phyloP scores from a whole-genome alignment of 2,113 vertebrate species.

The Argyrosomus japonicus region DNA sequence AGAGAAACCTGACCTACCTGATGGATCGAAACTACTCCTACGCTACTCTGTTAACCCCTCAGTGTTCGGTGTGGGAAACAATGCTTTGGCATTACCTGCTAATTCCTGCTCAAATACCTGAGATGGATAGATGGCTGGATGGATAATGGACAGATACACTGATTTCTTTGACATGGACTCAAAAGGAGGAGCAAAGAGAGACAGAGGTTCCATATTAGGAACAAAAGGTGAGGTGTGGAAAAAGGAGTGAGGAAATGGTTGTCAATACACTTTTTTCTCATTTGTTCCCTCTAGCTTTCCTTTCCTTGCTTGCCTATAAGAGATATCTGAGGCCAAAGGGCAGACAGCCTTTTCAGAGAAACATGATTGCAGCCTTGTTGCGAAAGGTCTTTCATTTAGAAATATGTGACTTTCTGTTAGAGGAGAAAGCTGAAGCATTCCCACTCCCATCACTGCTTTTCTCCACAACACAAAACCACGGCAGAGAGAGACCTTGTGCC shows the following conservation, averaged over 20 bases:
- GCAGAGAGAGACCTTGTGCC: slow-evolving; percentile 72
- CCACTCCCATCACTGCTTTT: slow-evolving; percentile 67
- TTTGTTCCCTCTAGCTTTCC: slow-evolving; percentile 42
- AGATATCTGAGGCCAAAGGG: slow-evolving; percentile 76
- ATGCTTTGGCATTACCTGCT: slow-evolving; percentile 67
- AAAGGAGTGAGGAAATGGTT: slow-evolving; percentile 48
- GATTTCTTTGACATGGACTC: slow-evolving; percentile 46
- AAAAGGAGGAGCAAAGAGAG: slow-evolving; percentile 5
- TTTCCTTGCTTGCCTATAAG: slow-evolving; percentile 55
- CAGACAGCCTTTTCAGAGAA: slow-evolving; percentile 73
- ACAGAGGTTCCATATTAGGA: slow-evolving; percentile 33
- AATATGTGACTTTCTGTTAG: slow-evolving; percentile 77
- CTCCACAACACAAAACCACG: slow-evolving; percentile 65
- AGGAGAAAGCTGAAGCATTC: slow-evolving; percentile 70
- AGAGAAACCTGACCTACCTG: slow-evolving; percentile 89
- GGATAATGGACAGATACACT: slow-evolving; percentile 39
- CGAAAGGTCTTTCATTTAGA: slow-evolving; percentile 79
- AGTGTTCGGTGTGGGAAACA: slow-evolving; percentile 83
- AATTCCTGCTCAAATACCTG: slow-evolving; percentile 79
- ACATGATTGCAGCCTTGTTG: slow-evolving; percentile 82
- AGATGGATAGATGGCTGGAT: slow-evolving; percentile 60
- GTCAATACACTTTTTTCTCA: slow-evolving; percentile 52
- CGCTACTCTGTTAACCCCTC: slow-evolving; percentile 82
- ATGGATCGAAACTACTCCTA: slow-evolving; percentile 89
- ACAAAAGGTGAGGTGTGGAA: slow-evolving; percentile 48